phyloP scores from a whole-genome alignment of 2,888 invertebrate genomes.

The Folsomia manolachei region DNA sequence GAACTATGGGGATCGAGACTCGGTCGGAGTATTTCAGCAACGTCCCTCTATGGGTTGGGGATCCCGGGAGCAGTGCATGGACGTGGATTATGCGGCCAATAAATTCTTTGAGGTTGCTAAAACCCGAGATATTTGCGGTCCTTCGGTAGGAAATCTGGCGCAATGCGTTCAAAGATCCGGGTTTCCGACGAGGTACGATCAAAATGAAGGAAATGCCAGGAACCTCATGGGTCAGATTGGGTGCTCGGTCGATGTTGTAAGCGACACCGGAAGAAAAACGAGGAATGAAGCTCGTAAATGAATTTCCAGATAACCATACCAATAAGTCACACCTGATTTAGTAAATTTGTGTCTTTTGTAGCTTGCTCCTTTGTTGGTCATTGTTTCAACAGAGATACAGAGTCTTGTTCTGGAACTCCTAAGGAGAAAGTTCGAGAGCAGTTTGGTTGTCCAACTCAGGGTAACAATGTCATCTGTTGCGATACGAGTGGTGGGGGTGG shows the following conservation, averaged over 20 bases:
- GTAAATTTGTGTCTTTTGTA: not conserved
- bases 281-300: no score
- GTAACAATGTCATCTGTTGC: not conserved
- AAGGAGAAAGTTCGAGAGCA: not conserved
- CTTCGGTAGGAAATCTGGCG: not conserved
- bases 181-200: not conserved
- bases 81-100: not conserved
- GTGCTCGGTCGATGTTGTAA: no score
- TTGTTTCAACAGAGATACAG: not conserved
- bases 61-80: not conserved
- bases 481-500: not conserved
- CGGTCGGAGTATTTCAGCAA: not conserved
- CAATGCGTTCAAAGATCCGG: not conserved
- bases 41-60: not conserved
- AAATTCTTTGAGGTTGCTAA: not conserved
- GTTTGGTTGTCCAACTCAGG: not conserved
- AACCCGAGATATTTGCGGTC: constrained; percentile 1
- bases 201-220: constrained; percentile 1
- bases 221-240: not conserved
- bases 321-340: no score
- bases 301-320: no score
- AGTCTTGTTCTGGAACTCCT: not conserved
- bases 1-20: constrained; percentile 3
- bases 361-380: not conserved
- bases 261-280: no score